Base-by-base conservation (phyloP, 2,797 vertebrate genomes). In the Loriculus beryllinus region DNA sequence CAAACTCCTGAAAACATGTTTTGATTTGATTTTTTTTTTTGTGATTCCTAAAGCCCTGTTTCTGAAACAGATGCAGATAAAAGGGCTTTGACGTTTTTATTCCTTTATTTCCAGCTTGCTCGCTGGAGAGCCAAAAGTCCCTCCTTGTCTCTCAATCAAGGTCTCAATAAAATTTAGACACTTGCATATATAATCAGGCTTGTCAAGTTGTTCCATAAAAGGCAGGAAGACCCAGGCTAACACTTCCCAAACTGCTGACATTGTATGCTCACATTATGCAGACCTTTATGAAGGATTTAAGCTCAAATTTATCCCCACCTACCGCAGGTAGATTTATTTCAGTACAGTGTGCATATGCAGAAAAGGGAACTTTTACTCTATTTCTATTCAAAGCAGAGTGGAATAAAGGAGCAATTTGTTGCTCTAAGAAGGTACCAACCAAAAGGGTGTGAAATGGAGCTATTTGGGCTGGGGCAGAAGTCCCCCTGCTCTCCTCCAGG, bases 51-150 rank as follows among this genome's bases (percentile, higher is more conserved):
- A 69, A 95, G 82, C 76, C 22, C 45, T 23, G 6, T 23, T 71
- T 96, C 78, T 56, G 72, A 85, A 93, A 59, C 47, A 12, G 15
- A 51, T 3, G 6, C 20, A 78, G 86, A 81, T 72, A 86, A 84
- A 91, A 92, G 40, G 12, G 22, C 82, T 83, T 76, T 76, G 79
- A 81, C 10, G 2, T 17, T 85, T 83, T 81, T 39, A 54, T 83
- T 89, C 79, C 82, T 77, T 33, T 43, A 26, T 65, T 76, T 95
- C 83, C 86, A 80, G 84, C 84, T 86, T 71, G 75, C 86, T 89
- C 68, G 57, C 93, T 14, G 9, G 78, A 90, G 88, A 94, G 90
- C 70, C 92, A 90, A 70, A 88, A 93, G 81, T 76, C 91, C 71
- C 43, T 81, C 72, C 76, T 42, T 67, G 5, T 78, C 51, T 91